A percentile compares a stretch with the other conserved stretches of the same genome.
Conservation (phyloP, 2,113 vertebrate species). For the Noturus placidus region DNA sequence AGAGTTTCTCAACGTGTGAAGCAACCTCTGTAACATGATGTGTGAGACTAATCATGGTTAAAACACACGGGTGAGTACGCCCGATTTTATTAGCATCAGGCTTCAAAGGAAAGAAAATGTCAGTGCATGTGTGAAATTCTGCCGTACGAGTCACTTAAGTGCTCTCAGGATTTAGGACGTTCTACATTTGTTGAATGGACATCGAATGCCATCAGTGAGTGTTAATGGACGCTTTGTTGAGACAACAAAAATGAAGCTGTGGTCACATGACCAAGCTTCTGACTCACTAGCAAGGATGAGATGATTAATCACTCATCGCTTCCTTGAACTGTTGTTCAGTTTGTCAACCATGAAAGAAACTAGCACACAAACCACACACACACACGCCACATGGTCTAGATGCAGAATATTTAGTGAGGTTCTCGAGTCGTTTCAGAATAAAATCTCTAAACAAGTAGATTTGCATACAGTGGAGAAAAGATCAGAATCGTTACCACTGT, state of each 20-base stretch:
- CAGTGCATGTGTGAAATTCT: conserved; percentile 63
- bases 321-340: conserved; percentile 27
- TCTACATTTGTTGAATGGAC: background rate
- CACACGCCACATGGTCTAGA: conserved; percentile 11
- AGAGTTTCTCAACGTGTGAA: conserved; percentile 68
- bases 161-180: conserved; percentile 48
- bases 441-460: conserved; percentile 2
- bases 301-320: conserved; percentile 34
- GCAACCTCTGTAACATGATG: conserved; percentile 57
- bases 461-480: conserved; percentile 32
- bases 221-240: conserved; percentile 12
- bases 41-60: conserved; percentile 61
- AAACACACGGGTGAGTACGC: conserved; percentile 46
- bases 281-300: conserved; percentile 9
- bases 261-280: conserved; percentile 16
- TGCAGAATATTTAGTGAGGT: conserved; percentile 28
- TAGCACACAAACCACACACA: conserved; percentile 29
- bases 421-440: background rate
- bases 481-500: conserved; percentile 16
- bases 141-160: conserved; percentile 44
- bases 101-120: conserved; percentile 57
- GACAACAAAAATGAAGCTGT: background rate
- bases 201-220: background rate
- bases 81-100: conserved; percentile 50
- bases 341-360: conserved; percentile 34